phyloP scores from a whole-genome alignment of 2,888 invertebrate species.

The Stictocephala bisonia region DNA sequence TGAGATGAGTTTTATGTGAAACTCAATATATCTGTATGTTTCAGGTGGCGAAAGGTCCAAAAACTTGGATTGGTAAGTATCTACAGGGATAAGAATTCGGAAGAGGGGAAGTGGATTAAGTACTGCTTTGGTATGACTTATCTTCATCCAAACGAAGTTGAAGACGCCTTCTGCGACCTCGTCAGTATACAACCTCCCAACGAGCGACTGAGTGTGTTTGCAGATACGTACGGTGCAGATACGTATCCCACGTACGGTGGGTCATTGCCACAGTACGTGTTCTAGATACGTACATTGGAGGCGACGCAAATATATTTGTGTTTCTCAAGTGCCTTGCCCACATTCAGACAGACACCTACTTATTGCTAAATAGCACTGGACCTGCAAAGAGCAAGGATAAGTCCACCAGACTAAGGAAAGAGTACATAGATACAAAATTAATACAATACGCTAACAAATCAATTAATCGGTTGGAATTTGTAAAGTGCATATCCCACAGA shows the following conservation, averaged over 20 bases:
- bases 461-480: slow-evolving; percentile 23
- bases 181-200: slow-evolving; percentile 42
- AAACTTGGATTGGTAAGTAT: slow-evolving; percentile 28
- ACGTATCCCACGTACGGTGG: no score
- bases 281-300: slow-evolving; percentile 32
- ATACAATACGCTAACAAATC: slow-evolving; percentile 17
- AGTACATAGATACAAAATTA: slow-evolving; percentile 27
- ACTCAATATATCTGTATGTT: slow-evolving; percentile 26
- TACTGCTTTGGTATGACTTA: slow-evolving; percentile 29
- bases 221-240: slow-evolving; percentile 23
- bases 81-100: slow-evolving; percentile 45
- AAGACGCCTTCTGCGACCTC: slow-evolving; percentile 40
- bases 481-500: slow-evolving; percentile 20
- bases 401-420: slow-evolving; percentile 27
- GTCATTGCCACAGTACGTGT: no score
- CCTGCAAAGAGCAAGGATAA: slow-evolving; percentile 23
- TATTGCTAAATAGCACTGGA: slow-evolving; percentile 26
- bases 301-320: slow-evolving; percentile 44
- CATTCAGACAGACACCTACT: slow-evolving; percentile 19
- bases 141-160: slow-evolving; percentile 38
- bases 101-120: slow-evolving; percentile 28
- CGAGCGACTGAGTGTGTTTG: slow-evolving; percentile 32
- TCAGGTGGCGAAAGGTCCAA: slow-evolving; percentile 44
- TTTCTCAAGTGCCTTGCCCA: slow-evolving; percentile 28
- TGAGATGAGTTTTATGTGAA: slow-evolving; percentile 25